Evolutionary conservation across 2,113 vertebrate genomes (phyloP), one percentile per base, ranked within the genome.

Genomic region (Sardina pilchardus): DNA sequence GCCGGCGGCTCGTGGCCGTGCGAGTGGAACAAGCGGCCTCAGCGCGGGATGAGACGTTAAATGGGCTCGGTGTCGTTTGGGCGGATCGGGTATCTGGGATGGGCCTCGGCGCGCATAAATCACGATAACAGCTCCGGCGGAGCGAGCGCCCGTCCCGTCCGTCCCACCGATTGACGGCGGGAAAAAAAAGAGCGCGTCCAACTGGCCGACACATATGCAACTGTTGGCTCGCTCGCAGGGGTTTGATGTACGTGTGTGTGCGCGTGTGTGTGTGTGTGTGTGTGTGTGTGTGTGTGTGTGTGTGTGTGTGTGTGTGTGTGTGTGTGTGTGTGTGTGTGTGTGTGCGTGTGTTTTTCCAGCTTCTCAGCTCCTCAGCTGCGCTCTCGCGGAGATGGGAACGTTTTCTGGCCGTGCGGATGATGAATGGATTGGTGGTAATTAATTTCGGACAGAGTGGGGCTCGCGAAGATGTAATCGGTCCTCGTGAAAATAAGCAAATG

Each of bases 101-200:
- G 88, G 86, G 85, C 91, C 90, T 91, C 90, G 89, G 90, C 88
- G 92, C 91, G 89, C 91, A 93, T 93, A 93, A 93, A 94, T 94
- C 93, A 93, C 93, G 89, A 88, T 92, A 91, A 92, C 90, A 90
- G 90, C 88, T 90, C 89, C 89, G 92, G 92, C 56, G 87, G 87
- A 90, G 87, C 82, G 88, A 53, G 16, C 21, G 86, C 89, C 89
- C 83, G 84, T 87, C 63, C 63, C 10, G 26, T 71, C 63, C 63
- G 9, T 71, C 56, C 56, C 26, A 71, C 63, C 63, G 63, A 71
- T 71, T 71, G 63, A 71, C 26, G 63, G 63, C n/a, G 30, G 9
- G 9, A 10, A 34, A 71, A 71, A 34, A 71, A 71, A 71, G 8
- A 71, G 8, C 63, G 34, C 24, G 56, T 24, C 56, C 56, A 63